phyloP scores from a whole-genome alignment of 1,140 invertebrate species.

The Danaus plexippus region DNA sequence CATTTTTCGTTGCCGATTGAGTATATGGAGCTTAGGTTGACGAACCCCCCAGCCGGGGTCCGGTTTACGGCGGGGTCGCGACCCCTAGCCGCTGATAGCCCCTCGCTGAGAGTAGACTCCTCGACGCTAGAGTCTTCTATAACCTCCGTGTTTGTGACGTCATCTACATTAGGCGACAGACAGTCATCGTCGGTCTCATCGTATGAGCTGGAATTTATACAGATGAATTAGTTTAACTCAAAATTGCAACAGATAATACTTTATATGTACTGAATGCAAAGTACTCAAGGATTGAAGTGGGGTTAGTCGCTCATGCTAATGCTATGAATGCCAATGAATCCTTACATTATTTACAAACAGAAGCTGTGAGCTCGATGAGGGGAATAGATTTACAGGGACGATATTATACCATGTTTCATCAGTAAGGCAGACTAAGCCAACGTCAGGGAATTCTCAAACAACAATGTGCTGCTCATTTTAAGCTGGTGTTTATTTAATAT shows the following conservation, averaged over 20 bases:
- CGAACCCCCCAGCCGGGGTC: slow-evolving; percentile 38
- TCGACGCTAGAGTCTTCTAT: slow-evolving; percentile 66
- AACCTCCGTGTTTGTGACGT: slow-evolving; percentile 69
- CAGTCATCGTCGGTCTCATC: slow-evolving; percentile 77
- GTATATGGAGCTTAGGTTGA: slow-evolving; percentile 68
- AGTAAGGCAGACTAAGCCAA: slow-evolving; percentile 60
- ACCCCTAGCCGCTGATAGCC: slow-evolving; percentile 17
- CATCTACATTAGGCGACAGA: slow-evolving; percentile 75
- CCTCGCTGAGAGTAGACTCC: slow-evolving; percentile 54
- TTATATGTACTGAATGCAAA: slow-evolving; percentile 69
- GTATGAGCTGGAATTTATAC: slow-evolving; percentile 71
- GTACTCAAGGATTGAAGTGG: slow-evolving; percentile 31
- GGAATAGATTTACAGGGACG: slow-evolving; percentile 43
- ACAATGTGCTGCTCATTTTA: background rate
- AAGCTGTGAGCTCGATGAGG: slow-evolving; percentile 40
- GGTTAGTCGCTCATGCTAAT: slow-evolving; percentile 64
- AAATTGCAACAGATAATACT: slow-evolving; percentile 9
- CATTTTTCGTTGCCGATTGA: slow-evolving; percentile 50
- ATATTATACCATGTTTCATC: slow-evolving; percentile 52
- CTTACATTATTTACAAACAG: slow-evolving; percentile 60
- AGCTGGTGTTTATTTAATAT: too few species aligned
- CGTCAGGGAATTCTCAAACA: slow-evolving; percentile 4
- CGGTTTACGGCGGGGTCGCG: slow-evolving; percentile 20
- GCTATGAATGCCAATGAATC: slow-evolving; percentile 36
- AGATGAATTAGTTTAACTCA: background rate